Base-by-base conservation (phyloP, 1,140 invertebrate species). In the Penaeus japonicus region DNA sequence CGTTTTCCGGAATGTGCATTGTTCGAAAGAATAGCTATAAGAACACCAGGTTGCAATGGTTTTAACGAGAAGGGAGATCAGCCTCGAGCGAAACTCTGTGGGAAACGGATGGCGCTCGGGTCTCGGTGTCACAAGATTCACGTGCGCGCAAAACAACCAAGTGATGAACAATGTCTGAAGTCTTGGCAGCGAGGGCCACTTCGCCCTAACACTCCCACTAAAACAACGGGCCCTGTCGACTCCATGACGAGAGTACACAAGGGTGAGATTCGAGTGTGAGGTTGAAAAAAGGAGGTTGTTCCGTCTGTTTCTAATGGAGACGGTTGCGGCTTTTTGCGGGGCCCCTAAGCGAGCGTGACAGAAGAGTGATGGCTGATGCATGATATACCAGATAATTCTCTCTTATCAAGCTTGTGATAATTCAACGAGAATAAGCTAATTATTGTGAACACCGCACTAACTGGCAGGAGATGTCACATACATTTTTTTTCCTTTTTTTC, bases 81-180 rank as follows among this genome's bases (percentile, higher is more conserved):
- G 4, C 7, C 15, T 1, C 15, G 24, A 27, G 18, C 10, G 82
- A 73, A 47, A 18, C 59, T 62, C 53, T 27, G n/a, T 39, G 47
- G 1, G 35, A 62, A 35, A 17, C 53, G 18, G 30, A n/a, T 35
- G 24, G 22, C 20, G 55, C 5, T 30, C 5, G 27, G 18, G 53
- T 54, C 12, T 32, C 57, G 10, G 62, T 30, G 20, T 27, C 47
- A 22, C 18, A 7, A 65, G 35, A 55, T 73, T 85, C 73, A 85
- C 84, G 84, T 47, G 47, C 84, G n/a, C 39, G 47, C 70, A 85
- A 85, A 85, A 85, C 84, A 85, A 77, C 30, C 53, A 53, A 54
- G 84, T 77, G 84, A 85, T 85, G 84, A 85, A 85, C 84, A 77
- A 85, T 85, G 84, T 85, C 22, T 85, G 84, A 85, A 65, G 47